These are phyloP conservation scores for Diabrotica virgifera DNA, from an alignment of 1,140 invertebrate species.

Conservation along the genomic window DNA sequence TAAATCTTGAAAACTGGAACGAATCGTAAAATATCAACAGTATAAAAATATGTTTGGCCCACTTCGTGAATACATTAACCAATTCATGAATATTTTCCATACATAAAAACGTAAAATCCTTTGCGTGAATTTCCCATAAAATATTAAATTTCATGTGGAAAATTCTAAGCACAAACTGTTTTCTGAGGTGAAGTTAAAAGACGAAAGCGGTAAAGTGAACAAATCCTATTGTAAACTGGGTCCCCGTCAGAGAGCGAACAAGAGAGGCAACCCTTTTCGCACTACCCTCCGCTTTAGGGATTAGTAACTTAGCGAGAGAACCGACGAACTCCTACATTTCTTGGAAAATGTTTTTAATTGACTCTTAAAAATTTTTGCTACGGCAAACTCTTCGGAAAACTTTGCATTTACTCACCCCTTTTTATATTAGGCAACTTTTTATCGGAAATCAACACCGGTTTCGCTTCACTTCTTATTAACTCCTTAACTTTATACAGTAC, in stretches of 20 bases:
- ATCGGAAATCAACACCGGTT: neutral
- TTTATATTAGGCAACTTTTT: neutral
- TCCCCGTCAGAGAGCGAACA: neutral
- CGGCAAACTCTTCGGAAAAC: neutral
- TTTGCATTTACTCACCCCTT: neutral
- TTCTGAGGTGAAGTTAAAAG: constrained; percentile 2
- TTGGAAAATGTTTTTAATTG: constrained; percentile 1
- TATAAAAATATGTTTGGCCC: too few relatives aligned
- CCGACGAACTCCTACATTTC: neutral
- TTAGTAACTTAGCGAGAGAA: neutral
- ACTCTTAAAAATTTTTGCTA: neutral
- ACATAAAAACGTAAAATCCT: too few relatives aligned
- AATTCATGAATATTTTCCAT: too few relatives aligned
- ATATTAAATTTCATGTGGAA: neutral
- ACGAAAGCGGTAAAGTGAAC: constrained; percentile 2
- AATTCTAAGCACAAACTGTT: neutral
- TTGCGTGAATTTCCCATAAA: neutral
- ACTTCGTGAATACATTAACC: too few relatives aligned
- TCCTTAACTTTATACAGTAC: too few relatives aligned
- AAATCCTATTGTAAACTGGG: neutral
- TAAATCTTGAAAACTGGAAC: too few relatives aligned
- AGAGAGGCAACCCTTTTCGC: neutral
- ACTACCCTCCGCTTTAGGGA: neutral
- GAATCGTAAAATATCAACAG: too few relatives aligned
- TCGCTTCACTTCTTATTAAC: too few relatives aligned